Conservation (phyloP, 2,888 invertebrate species). For the Tachina fera region DNA sequence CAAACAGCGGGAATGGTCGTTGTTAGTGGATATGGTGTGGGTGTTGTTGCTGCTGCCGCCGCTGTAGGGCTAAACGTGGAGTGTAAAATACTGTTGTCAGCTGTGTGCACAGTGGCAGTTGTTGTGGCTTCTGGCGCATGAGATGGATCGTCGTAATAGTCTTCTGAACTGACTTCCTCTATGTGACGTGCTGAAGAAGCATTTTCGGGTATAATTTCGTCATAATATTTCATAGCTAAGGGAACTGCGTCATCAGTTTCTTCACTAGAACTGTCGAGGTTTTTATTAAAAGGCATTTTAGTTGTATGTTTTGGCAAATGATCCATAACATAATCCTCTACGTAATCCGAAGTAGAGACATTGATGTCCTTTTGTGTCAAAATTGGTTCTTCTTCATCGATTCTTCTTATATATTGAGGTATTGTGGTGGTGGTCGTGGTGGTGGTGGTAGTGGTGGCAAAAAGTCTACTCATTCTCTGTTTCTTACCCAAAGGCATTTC, state of each 20-base stretch:
- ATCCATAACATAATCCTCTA: slow-evolving; percentile 70
- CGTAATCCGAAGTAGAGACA: slow-evolving; percentile 73
- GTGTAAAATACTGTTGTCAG: slow-evolving; percentile 29
- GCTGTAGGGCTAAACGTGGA: slow-evolving; percentile 54
- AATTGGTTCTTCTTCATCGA: slow-evolving; percentile 55
- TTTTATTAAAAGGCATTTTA: slow-evolving; percentile 2
- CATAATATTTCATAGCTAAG: slow-evolving; percentile 73
- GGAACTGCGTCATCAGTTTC: slow-evolving; percentile 65
- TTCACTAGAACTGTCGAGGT: slow-evolving; percentile 38
- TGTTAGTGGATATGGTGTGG: slow-evolving; percentile 33
- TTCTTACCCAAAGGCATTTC: slow-evolving; percentile 43
- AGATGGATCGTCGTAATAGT: slow-evolving; percentile 78
- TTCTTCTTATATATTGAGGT: slow-evolving; percentile 79
- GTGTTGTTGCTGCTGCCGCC: slow-evolving; percentile 28
- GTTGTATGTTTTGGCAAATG: slow-evolving; percentile 9
- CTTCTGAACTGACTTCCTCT: slow-evolving; percentile 75
- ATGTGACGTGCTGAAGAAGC: slow-evolving; percentile 49
- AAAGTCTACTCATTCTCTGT: slow-evolving; percentile 42
- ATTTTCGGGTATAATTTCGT: slow-evolving; percentile 68
- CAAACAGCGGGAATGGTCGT: slow-evolving; percentile 29
- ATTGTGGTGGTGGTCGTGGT: slow-evolving; percentile 78
- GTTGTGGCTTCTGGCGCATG: slow-evolving; percentile 71
- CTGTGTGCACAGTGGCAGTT: slow-evolving; percentile 11
- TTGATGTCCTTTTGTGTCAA: slow-evolving; percentile 58
- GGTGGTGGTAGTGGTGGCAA: slow-evolving; percentile 27